Evolutionary conservation across 2,113 vertebrate genomes (phyloP).

Genomic region (Pluvialis apricaria): DNA sequence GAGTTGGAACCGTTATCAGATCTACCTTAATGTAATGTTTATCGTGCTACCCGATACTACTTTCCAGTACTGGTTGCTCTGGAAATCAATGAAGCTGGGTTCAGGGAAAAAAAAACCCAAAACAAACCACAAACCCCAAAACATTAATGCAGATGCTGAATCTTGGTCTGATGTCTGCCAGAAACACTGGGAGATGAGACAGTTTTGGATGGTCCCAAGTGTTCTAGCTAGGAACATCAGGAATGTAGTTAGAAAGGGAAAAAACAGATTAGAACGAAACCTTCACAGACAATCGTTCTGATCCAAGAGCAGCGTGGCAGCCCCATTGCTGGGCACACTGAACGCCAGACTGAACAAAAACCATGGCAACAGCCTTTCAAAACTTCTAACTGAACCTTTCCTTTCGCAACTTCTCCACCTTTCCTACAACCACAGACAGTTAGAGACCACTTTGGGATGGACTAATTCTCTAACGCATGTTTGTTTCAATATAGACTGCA

Average conservation of each 20-base stretch:
- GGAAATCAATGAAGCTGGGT: background rate
- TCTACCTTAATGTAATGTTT: rapidly evolving
- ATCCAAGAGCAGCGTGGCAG: background rate
- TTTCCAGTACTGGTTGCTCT: background rate
- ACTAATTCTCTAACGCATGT: background rate
- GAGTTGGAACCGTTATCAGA: background rate
- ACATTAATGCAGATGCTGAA: background rate
- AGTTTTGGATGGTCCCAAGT: background rate
- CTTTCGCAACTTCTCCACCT: background rate
- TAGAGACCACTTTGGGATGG: background rate
- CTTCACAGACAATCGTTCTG: background rate
- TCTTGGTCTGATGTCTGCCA: background rate
- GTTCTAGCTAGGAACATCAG: background rate
- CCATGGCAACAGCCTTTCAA: background rate
- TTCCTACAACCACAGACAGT: background rate
- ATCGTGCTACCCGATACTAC: background rate
- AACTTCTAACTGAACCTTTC: background rate
- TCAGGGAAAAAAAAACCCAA: rapidly evolving
- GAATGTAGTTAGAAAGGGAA: background rate
- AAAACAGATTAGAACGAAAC: background rate
- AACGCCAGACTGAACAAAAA: background rate
- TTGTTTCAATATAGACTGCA: background rate
- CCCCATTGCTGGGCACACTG: background rate
- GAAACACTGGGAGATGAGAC: background rate
- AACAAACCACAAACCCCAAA: background rate